These are phyloP conservation scores for Danio choprae DNA, from an alignment of 2,797 vertebrate species.

Conservation along the genomic window DNA sequence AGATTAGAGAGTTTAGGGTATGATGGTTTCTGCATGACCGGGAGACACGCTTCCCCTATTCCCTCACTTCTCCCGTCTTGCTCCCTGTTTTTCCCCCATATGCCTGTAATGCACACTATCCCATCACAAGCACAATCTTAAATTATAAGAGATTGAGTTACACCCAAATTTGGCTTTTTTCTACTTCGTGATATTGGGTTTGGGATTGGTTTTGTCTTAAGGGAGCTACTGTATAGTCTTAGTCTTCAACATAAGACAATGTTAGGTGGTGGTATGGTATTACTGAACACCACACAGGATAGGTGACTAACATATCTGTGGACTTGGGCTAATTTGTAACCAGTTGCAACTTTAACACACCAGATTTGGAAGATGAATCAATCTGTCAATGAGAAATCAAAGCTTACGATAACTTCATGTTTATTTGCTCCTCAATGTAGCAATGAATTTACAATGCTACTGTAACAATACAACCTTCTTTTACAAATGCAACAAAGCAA, in stretches of 20 bases:
- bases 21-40: conserved; percentile 34
- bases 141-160: neutral
- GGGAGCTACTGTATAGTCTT: neutral
- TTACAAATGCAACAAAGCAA: neutral
- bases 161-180: neutral
- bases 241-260: neutral
- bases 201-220: neutral
- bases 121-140: neutral
- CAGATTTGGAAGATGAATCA: neutral
- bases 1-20: conserved; percentile 22
- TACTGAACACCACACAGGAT: neutral
- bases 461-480: conserved; percentile 1
- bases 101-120: neutral
- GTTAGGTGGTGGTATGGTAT: neutral
- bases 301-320: neutral
- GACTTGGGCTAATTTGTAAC: neutral
- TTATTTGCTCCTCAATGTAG: neutral
- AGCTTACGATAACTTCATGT: neutral
- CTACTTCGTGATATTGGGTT: neutral
- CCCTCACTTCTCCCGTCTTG: conserved; percentile 11
- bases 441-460: neutral
- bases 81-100: conserved; percentile 15
- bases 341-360: neutral
- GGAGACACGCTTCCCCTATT: conserved; percentile 40
- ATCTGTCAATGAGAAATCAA: neutral